phyloP scores from a whole-genome alignment of 2,888 invertebrate genomes.

The Bombylius major region DNA sequence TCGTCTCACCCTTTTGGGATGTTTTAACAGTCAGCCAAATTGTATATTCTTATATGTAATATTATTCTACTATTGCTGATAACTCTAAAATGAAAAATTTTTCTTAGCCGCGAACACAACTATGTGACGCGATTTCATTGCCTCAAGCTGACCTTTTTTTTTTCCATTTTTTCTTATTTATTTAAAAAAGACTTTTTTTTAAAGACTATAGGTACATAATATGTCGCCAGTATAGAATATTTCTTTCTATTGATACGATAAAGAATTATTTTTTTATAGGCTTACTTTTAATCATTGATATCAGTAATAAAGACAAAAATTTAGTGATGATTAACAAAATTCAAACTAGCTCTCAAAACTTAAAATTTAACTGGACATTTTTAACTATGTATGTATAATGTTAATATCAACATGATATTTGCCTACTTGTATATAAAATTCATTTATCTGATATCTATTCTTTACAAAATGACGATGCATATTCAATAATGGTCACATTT shows the following conservation, averaged over 20 bases:
- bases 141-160: slow-evolving; percentile 6
- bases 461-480: no score
- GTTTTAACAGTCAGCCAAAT: not conserved
- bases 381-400: no score
- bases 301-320: no score
- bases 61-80: no score
- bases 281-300: not conserved
- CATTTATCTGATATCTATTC: no score
- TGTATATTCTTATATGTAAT: no score
- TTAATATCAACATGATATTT: no score
- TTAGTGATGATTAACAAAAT: no score
- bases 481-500: no score
- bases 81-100: not conserved
- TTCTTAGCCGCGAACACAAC: not conserved
- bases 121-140: slow-evolving; percentile 6
- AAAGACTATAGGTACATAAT: not conserved
- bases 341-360: no score
- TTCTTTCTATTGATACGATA: not conserved
- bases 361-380: no score
- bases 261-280: not conserved
- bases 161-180: not conserved
- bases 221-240: not conserved
- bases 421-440: no score
- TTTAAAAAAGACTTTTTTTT: not conserved
- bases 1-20: not conserved